phyloP scores from a whole-genome alignment of 2,113 vertebrate genomes.

The Mesembrinibis cayennensis region DNA sequence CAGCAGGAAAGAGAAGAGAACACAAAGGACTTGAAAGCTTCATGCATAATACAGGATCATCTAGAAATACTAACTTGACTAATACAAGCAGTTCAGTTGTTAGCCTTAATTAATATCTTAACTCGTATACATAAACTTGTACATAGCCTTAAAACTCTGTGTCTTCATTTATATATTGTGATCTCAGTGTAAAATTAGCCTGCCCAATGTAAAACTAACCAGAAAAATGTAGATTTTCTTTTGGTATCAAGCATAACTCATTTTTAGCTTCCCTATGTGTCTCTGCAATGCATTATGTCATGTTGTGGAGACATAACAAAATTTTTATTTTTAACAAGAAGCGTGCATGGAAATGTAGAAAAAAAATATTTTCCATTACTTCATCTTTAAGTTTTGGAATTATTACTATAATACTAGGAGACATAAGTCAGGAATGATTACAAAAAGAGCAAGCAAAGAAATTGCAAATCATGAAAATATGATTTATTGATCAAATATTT shows the following conservation, averaged over 20 bases:
- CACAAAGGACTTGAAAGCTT: neutral
- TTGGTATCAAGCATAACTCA: neutral
- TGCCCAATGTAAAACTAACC: neutral
- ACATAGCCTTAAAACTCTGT: neutral
- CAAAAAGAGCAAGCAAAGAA: neutral
- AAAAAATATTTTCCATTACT: neutral
- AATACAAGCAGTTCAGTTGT: neutral
- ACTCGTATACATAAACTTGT: neutral
- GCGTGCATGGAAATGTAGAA: neutral
- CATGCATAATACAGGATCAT: neutral
- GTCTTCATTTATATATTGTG: neutral
- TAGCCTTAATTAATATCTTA: neutral
- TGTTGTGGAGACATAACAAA: neutral
- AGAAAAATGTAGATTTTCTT: neutral
- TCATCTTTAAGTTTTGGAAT: neutral
- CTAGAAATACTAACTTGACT: neutral
- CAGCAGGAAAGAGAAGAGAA: neutral
- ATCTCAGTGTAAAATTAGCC: neutral
- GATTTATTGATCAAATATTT: neutral
- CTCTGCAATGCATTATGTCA: neutral
- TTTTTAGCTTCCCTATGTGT: neutral
- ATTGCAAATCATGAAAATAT: neutral
- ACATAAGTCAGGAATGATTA: neutral
- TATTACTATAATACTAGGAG: neutral
- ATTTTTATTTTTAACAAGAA: neutral